Percentiles rank a stretch among this genome's conserved stretches.
Evolutionary conservation across 2,113 vertebrate species (phyloP).

Genomic region (Clarias batrachus): DNA sequence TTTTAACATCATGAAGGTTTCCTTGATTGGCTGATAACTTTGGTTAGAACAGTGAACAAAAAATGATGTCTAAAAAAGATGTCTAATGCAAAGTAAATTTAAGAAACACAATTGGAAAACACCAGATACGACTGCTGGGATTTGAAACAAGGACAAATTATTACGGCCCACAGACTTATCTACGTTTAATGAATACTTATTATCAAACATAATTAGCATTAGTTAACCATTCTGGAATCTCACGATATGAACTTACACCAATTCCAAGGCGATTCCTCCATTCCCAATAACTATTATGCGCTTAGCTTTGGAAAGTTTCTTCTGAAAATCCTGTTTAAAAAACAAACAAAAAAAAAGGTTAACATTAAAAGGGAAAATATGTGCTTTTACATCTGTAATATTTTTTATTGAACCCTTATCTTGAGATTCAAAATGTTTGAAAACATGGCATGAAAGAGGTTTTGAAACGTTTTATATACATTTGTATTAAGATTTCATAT

Average conservation of each 20-base stretch:
- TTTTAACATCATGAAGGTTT: background rate
- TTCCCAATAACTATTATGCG: conserved; percentile 91
- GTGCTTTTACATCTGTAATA: background rate
- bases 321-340: conserved; percentile 85
- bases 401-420: background rate
- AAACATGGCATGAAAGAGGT: background rate
- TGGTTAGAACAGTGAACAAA: background rate
- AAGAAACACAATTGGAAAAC: background rate
- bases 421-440: background rate
- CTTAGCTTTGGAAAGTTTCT: conserved; percentile 79
- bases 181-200: background rate
- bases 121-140: background rate
- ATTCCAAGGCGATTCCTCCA: conserved; percentile 93
- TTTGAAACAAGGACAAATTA: background rate
- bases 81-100: background rate
- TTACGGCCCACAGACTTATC: background rate
- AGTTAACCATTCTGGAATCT: background rate
- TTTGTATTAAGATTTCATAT: no score
- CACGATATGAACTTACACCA: conserved; percentile 80
- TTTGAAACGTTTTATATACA: no score
- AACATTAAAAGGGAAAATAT: background rate
- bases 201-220: background rate
- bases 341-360: background rate
- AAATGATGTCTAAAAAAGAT: background rate
- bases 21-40: background rate